Evolutionary conservation across 1,140 invertebrate genomes (phyloP).

Genomic region (Gryllus bimaculatus): DNA sequence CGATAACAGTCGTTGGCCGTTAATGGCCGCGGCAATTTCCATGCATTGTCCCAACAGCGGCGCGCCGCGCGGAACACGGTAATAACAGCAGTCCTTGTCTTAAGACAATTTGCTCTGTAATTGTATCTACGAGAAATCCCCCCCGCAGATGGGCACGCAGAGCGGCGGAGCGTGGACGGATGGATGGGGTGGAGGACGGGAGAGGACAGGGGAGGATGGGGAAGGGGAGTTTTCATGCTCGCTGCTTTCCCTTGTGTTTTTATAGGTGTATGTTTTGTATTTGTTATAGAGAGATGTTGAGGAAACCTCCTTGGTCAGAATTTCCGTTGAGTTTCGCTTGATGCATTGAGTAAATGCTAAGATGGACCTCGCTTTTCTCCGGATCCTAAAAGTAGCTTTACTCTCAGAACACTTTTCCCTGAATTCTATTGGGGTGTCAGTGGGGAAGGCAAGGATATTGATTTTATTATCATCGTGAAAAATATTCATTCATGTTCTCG

Average conservation of each 20-base stretch:
- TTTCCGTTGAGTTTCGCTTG: too few relatives aligned
- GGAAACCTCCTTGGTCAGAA: too few relatives aligned
- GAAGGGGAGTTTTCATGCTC: neutral
- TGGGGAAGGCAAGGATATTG: too few relatives aligned
- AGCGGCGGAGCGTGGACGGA: neutral
- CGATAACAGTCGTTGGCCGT: neutral
- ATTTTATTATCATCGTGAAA: too few relatives aligned
- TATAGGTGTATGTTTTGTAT: too few relatives aligned
- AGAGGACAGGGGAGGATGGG: neutral
- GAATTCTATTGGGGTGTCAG: too few relatives aligned
- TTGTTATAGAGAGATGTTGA: too few relatives aligned
- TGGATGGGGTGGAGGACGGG: neutral
- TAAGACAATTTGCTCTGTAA: slow-evolving; percentile 1
- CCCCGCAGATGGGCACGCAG: neutral
- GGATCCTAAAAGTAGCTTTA: too few relatives aligned
- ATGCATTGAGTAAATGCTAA: too few relatives aligned
- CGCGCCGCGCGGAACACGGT: neutral
- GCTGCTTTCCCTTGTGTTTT: neutral
- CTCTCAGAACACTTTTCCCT: too few relatives aligned
- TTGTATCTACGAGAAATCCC: neutral
- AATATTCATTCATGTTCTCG: too few relatives aligned
- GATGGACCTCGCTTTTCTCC: too few relatives aligned
- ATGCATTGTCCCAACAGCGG: neutral
- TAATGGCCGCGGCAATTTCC: neutral
- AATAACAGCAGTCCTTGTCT: neutral